Conservation (phyloP, 2,113 vertebrate species). For the Epinephelus lanceolatus region DNA sequence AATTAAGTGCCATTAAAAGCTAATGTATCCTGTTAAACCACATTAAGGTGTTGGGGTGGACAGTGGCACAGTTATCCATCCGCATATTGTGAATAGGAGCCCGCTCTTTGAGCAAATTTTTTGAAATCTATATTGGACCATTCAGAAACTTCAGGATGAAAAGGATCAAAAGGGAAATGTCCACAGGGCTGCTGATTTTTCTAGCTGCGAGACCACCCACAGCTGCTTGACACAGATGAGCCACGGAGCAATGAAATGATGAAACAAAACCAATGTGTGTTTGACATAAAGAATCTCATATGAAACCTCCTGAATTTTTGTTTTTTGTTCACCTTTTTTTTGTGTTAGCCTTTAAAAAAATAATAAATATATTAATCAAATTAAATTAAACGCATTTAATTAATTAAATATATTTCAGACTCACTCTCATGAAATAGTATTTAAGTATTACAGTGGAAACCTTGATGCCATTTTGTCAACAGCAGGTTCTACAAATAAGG, state of each 20-base stretch:
- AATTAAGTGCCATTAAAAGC: slow-evolving; percentile 87
- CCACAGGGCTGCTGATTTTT: slow-evolving; percentile 46
- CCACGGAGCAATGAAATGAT: slow-evolving; percentile 39
- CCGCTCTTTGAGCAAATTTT: slow-evolving; percentile 45
- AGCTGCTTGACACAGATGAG: slow-evolving; percentile 46
- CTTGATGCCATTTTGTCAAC: not conserved
- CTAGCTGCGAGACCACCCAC: slow-evolving; percentile 65
- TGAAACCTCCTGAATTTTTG: not conserved
- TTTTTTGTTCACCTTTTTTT: not conserved
- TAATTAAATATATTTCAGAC: not conserved
- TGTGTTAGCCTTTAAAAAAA: not conserved
- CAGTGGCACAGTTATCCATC: slow-evolving; percentile 50
- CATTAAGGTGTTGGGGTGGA: slow-evolving; percentile 77
- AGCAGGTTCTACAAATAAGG: slow-evolving; percentile 8
- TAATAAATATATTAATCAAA: too few relatives aligned
- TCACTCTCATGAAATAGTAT: not conserved
- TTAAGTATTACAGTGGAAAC: not conserved
- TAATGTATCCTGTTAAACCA: slow-evolving; percentile 83
- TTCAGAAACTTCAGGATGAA: slow-evolving; percentile 67
- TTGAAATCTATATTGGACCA: slow-evolving; percentile 66
- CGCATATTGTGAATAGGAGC: slow-evolving; percentile 59
- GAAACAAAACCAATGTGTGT: slow-evolving; percentile 51
- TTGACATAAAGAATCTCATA: not conserved
- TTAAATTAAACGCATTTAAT: not conserved
- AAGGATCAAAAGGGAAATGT: slow-evolving; percentile 67